Evolutionary conservation across 2,797 vertebrate species (phyloP).

Genomic region (Toxotes lorentzi): DNA sequence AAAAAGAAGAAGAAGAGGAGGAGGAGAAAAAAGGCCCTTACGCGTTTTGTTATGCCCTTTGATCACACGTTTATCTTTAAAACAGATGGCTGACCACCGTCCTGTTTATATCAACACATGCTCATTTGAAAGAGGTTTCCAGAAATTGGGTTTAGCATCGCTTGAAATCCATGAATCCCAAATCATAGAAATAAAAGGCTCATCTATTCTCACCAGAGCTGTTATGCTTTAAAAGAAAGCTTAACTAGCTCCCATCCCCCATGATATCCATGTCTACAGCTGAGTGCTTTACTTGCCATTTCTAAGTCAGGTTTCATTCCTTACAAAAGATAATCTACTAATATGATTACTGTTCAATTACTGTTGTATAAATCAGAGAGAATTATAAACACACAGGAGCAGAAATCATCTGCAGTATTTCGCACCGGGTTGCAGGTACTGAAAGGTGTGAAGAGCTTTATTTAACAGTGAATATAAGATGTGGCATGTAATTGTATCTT

Average conservation of each 20-base stretch:
- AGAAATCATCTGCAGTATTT: conserved; percentile 56
- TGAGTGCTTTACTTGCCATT: conserved; percentile 72
- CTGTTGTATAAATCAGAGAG: conserved; percentile 65
- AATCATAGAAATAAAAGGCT: conserved; percentile 76
- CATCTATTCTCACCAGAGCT: conserved; percentile 63
- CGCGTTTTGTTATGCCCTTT: conserved; percentile 87
- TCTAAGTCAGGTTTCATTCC: conserved; percentile 65
- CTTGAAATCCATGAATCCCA: conserved; percentile 78
- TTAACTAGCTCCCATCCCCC: conserved; percentile 63
- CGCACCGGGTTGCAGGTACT: conserved; percentile 64
- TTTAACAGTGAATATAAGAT: conserved; percentile 68
- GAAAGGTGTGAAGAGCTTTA: conserved; percentile 64
- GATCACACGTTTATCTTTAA: conserved; percentile 88
- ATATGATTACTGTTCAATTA: conserved; percentile 83
- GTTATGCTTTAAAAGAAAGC: conserved; percentile 56
- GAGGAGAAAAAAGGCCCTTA: conserved; percentile 67
- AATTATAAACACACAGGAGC: conserved; percentile 50
- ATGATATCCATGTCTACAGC: conserved; percentile 78
- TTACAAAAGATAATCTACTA: conserved; percentile 82
- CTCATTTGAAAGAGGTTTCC: conserved; percentile 75
- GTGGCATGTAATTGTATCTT: conserved; percentile 70
- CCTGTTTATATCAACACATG: conserved; percentile 81
- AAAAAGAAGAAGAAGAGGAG: conserved; percentile 16
- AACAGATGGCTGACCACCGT: conserved; percentile 86
- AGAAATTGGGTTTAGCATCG: conserved; percentile 69